Base-by-base conservation (phyloP, 2,113 vertebrate genomes). In the Ammodytes marinus region DNA sequence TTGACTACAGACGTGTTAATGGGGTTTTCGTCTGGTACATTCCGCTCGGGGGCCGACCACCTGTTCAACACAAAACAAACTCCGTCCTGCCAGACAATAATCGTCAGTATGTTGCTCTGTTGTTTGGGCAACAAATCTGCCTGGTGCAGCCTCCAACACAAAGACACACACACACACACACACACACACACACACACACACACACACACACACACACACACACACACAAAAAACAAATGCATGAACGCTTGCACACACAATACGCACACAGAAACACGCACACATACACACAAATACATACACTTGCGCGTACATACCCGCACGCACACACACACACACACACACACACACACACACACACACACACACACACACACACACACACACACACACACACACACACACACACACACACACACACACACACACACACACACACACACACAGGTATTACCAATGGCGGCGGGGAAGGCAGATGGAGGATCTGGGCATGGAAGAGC, bases 1-100 rank as follows among this genome's bases (percentile, higher is more conserved):
- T 77, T 72, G 77, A 69, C 79, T 45, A 69, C 80, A 77, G 49
- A 77, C 79, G 55, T 43, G 73, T 76, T 87, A 76, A 91, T 80
- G 86, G 61, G 83, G 14, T 77, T 84, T 74, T 86, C 72, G 27
- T 27, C 27, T 27, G 27, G 27, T 27, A 58, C 78, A 68, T 76
- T 88, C 83, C 76, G 87, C 92, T 91, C 2, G 27, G 39, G 39
- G 84, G 86, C 66, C 9, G 57, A 68, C 86, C 91, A 92, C 88
- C 91, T 91, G 92, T 76, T 89, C 53, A 46, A 75, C n/a, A 64
- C 77, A 86, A 86, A 80, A 83, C 80, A 77, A 80, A 83, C 63
- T 63, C 54, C 79, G 85, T 77, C 45, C 74, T 39, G 60, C 79
- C 67, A 64, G 39, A 55, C 54, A 46, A 47, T 74, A 78, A 88